Evolutionary conservation across 2,113 vertebrate species (phyloP).

Genomic region (Naja naja): DNA sequence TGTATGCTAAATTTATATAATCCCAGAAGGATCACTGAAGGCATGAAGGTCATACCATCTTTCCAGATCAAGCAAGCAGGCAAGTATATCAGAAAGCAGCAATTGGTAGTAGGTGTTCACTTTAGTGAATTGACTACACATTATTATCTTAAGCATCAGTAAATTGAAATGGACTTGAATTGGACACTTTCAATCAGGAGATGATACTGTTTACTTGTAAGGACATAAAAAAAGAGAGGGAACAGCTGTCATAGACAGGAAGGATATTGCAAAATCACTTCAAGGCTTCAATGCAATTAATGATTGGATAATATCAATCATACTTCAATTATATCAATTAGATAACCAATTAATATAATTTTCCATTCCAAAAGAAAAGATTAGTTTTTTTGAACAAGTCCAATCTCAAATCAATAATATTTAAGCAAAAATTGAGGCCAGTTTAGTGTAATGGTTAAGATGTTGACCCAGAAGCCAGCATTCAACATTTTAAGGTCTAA

Average conservation of each 20-base stretch:
- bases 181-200: neutral
- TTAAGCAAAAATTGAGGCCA: neutral
- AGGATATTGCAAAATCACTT: neutral
- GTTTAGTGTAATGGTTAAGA: neutral
- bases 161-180: neutral
- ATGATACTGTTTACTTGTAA: neutral
- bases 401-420: neutral
- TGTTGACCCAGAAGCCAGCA: neutral
- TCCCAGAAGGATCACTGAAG: neutral
- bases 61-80: neutral
- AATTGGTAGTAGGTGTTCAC: neutral
- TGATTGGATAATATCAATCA: neutral
- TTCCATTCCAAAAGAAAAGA: neutral
- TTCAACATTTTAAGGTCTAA: neutral
- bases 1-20: neutral
- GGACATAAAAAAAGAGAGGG: neutral
- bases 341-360: neutral
- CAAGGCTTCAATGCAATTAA: neutral
- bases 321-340: neutral
- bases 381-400: neutral
- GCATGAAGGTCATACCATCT: neutral
- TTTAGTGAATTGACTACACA: neutral
- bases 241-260: neutral
- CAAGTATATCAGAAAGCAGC: too few species aligned
- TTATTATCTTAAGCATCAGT: neutral